Evolutionary conservation across 2,797 vertebrate genomes (phyloP).

Genomic region (Chromis chromis): DNA sequence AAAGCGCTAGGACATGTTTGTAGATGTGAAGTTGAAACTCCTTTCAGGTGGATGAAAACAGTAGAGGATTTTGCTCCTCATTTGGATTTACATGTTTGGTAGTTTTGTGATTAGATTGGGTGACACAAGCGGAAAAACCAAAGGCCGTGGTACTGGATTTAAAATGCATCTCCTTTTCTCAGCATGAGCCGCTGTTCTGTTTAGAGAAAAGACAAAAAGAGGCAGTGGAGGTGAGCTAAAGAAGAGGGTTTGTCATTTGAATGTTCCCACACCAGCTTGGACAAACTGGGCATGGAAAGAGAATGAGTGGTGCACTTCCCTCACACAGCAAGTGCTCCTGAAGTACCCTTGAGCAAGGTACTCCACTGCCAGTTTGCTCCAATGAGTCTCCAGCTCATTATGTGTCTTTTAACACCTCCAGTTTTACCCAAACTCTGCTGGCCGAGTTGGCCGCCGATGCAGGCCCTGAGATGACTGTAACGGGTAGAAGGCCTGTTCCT

Average conservation of each 20-base stretch:
- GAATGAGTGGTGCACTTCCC: constrained; percentile 19
- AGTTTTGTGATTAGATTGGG: neutral
- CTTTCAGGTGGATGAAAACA: neutral
- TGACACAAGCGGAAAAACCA: neutral
- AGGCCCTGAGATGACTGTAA: constrained; percentile 52
- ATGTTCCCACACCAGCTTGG: constrained; percentile 39
- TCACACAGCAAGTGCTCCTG: constrained; percentile 22
- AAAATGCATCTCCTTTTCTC: constrained; percentile 9
- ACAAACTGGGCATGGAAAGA: neutral
- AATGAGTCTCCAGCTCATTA: constrained; percentile 6
- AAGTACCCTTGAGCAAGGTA: constrained; percentile 43
- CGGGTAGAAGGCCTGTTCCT: constrained; percentile 45
- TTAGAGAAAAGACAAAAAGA: neutral
- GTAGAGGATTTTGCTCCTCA: neutral
- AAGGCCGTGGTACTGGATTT: neutral
- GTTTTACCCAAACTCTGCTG: constrained; percentile 19
- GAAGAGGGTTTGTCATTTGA: constrained; percentile 15
- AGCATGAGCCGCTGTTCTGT: neutral
- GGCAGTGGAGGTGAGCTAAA: constrained; percentile 13
- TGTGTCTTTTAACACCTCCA: constrained; percentile 53
- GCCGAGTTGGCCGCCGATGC: constrained; percentile 40
- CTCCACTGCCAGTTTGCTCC: constrained; percentile 28
- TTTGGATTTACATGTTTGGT: neutral
- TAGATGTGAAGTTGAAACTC: neutral
- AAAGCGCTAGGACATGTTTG: neutral